These are phyloP conservation scores for Himalopsyche anomala DNA, from an alignment of 2,888 invertebrate genomes.

Conservation along the genomic window DNA sequence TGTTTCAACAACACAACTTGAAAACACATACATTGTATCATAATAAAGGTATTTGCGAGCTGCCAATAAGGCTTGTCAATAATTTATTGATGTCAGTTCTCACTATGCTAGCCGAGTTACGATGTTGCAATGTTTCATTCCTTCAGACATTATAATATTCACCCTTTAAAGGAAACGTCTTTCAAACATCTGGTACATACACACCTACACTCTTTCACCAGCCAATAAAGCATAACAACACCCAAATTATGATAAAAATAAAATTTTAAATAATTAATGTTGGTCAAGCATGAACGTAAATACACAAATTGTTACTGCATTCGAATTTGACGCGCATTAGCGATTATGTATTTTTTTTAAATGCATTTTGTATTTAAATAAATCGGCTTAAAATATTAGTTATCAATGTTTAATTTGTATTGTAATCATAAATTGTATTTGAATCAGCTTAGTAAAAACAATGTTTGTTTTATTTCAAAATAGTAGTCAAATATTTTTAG, in stretches of 20 bases:
- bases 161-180: slow-evolving; percentile 7
- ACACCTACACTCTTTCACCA: neutral
- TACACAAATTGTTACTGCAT: no score
- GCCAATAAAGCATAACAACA: neutral
- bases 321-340: no score
- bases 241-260: neutral
- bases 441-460: no score
- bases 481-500: no score
- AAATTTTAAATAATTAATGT: no score
- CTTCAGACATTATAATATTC: slow-evolving; percentile 25
- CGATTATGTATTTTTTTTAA: no score
- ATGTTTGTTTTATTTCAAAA: no score
- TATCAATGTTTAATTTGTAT: no score
- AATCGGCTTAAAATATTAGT: no score
- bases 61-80: slow-evolving; percentile 16
- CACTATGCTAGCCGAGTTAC: neutral
- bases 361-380: no score
- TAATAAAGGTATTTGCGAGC: neutral
- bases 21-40: neutral
- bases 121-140: slow-evolving; percentile 15
- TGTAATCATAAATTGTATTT: no score
- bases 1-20: neutral
- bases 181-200: neutral
- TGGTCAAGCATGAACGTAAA: no score
- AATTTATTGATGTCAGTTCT: neutral